A percentile compares a stretch with the other conserved stretches of the same genome.
Conservation (phyloP, 2,888 invertebrate genomes). For the Metopia argyrocephala region DNA sequence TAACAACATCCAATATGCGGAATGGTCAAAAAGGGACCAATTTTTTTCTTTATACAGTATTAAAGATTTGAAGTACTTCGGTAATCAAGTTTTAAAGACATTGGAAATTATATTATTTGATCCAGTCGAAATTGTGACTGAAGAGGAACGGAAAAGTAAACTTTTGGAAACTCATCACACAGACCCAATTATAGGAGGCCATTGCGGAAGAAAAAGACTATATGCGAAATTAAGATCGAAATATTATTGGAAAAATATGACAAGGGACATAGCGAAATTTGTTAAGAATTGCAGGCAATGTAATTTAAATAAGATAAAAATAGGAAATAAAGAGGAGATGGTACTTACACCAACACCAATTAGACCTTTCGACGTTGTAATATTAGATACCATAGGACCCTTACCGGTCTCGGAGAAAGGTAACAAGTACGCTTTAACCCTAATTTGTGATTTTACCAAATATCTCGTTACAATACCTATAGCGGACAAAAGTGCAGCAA, state of each 20-base stretch:
- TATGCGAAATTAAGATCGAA: slow-evolving; percentile 46
- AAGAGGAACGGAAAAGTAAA: too few relatives aligned
- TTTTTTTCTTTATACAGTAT: slow-evolving; percentile 1
- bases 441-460: too few relatives aligned
- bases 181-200: slow-evolving; percentile 24
- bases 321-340: slow-evolving; percentile 20
- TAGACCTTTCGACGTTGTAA: slow-evolving; percentile 52
- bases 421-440: too few relatives aligned
- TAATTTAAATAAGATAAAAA: slow-evolving; percentile 40
- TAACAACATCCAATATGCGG: background rate
- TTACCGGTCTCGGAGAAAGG: slow-evolving; percentile 50
- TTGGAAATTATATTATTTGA: background rate
- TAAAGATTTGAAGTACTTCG: background rate
- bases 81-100: too few relatives aligned
- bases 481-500: slow-evolving; percentile 64
- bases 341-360: slow-evolving; percentile 13
- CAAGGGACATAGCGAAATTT: too few relatives aligned
- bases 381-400: slow-evolving; percentile 62
- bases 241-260: too few relatives aligned
- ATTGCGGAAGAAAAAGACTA: too few relatives aligned
- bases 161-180: slow-evolving; percentile 10
- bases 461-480: slow-evolving; percentile 62
- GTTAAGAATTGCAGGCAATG: slow-evolving; percentile 41
- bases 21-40: background rate
- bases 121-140: background rate